Conservation (phyloP, 1,140 invertebrate species). For the Zaprionus taronus region DNA sequence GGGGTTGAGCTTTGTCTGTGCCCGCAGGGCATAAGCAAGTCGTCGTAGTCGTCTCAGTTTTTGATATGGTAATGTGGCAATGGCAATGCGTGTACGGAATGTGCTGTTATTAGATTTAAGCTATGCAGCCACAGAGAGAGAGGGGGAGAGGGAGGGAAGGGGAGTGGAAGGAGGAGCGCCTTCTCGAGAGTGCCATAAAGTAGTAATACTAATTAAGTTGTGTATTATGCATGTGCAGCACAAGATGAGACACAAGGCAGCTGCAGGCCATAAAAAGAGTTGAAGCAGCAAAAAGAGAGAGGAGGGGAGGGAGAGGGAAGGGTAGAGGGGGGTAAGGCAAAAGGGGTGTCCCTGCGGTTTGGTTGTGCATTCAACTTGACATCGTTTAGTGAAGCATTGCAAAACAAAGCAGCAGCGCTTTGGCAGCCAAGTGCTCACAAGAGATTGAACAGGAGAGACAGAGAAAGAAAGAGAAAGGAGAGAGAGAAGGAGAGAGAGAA, state of each 20-base stretch:
- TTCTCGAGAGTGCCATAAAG: slow-evolving; percentile 73
- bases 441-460: neutral
- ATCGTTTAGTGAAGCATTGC: slow-evolving; percentile 62
- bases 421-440: slow-evolving; percentile 49
- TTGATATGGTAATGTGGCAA: slow-evolving; percentile 81
- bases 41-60: slow-evolving; percentile 46
- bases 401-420: neutral
- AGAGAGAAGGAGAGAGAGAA: neutral
- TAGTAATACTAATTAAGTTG: slow-evolving; percentile 83
- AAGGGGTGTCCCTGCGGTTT: slow-evolving; percentile 27
- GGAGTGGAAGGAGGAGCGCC: neutral
- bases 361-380: slow-evolving; percentile 60
- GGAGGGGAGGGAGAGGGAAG: neutral
- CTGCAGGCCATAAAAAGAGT: slow-evolving; percentile 28
- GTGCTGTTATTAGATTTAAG: slow-evolving; percentile 73
- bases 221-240: slow-evolving; percentile 75
- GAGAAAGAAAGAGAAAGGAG: no score
- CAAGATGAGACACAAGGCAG: slow-evolving; percentile 8
- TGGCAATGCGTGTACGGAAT: slow-evolving; percentile 77
- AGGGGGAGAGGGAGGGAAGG: neutral
- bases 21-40: slow-evolving; percentile 44
- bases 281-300: neutral
- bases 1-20: slow-evolving; percentile 43
- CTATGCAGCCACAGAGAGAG: slow-evolving; percentile 1
- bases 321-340: neutral